Evolutionary conservation across 2,797 vertebrate species (phyloP).

Genomic region (Sebastes taczanowskii): DNA sequence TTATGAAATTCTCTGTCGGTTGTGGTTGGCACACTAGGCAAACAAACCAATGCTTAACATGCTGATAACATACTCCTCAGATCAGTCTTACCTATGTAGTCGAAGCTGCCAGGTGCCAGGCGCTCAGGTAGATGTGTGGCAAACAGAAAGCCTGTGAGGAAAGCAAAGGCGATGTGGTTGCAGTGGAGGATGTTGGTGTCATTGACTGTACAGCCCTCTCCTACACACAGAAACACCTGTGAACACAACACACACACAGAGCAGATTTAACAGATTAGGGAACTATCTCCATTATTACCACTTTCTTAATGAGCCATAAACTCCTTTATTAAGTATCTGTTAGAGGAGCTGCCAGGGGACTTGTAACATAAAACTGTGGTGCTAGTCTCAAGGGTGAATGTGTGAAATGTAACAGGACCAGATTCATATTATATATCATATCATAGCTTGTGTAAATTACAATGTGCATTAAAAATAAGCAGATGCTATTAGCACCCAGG

Average conservation of each 20-base stretch:
- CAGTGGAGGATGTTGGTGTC: constrained; percentile 82
- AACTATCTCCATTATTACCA: not conserved
- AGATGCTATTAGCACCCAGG: too few species aligned
- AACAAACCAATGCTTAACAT: not conserved
- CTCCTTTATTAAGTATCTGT: not conserved
- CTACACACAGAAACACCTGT: constrained; percentile 85
- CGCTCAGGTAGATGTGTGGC: constrained; percentile 91
- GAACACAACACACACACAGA: constrained; percentile 12
- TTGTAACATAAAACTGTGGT: not conserved
- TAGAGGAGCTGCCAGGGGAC: not conserved
- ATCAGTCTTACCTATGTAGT: constrained; percentile 86
- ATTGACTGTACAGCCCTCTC: constrained; percentile 78
- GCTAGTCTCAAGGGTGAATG: not conserved
- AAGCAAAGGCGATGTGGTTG: constrained; percentile 85
- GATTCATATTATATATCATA: not conserved
- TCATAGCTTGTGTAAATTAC: not conserved
- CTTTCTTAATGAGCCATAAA: not conserved
- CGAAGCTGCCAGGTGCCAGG: constrained; percentile 91
- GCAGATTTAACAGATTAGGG: not conserved
- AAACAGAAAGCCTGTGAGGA: constrained; percentile 91
- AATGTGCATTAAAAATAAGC: not conserved
- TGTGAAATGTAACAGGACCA: not conserved
- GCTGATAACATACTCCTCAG: not conserved
- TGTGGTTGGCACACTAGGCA: not conserved
- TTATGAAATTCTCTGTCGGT: too few species aligned